Evolutionary conservation across 2,888 invertebrate genomes (phyloP).

Genomic region (Drosophila anomalata): DNA sequence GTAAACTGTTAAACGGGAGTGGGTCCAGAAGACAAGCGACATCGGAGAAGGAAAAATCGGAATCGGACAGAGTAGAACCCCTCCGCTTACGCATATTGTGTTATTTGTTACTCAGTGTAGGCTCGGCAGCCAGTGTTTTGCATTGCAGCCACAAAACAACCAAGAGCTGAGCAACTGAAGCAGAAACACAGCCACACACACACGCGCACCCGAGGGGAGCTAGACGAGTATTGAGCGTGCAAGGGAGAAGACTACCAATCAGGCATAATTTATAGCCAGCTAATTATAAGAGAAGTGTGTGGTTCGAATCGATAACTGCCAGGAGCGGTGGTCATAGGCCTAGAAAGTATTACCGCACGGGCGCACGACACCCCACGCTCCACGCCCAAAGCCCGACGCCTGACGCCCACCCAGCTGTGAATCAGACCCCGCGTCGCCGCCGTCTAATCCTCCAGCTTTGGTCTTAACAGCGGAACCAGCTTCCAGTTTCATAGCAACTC

Average conservation of each 20-base stretch:
- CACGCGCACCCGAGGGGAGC: slow-evolving; percentile 7
- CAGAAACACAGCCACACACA: slow-evolving; percentile 23
- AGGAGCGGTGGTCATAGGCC: slow-evolving; percentile 25
- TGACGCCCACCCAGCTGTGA: slow-evolving; percentile 32
- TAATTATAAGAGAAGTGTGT: slow-evolving; percentile 26
- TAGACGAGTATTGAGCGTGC: slow-evolving; percentile 47
- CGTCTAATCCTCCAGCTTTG: slow-evolving; percentile 15
- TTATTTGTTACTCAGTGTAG: slow-evolving; percentile 28
- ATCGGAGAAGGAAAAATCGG: not conserved
- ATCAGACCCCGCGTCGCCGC: slow-evolving; percentile 24
- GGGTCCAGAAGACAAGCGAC: not conserved
- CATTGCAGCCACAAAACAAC: slow-evolving; percentile 13
- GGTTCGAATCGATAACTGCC: slow-evolving; percentile 29
- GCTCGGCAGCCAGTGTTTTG: not conserved
- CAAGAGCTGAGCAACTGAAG: slow-evolving; percentile 26
- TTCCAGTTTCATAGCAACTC: not conserved
- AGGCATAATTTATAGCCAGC: slow-evolving; percentile 42
- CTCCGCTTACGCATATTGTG: slow-evolving; percentile 3
- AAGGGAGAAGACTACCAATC: slow-evolving; percentile 46
- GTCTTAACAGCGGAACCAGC: slow-evolving; percentile 24
- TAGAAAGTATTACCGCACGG: slow-evolving; percentile 16
- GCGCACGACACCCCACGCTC: not conserved
- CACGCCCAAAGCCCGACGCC: not conserved
- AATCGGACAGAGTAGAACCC: not conserved
- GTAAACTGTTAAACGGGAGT: slow-evolving; percentile 8